These are phyloP conservation scores for Syngnathus floridae DNA, from an alignment of 2,113 vertebrate genomes.

Conservation along the genomic window DNA sequence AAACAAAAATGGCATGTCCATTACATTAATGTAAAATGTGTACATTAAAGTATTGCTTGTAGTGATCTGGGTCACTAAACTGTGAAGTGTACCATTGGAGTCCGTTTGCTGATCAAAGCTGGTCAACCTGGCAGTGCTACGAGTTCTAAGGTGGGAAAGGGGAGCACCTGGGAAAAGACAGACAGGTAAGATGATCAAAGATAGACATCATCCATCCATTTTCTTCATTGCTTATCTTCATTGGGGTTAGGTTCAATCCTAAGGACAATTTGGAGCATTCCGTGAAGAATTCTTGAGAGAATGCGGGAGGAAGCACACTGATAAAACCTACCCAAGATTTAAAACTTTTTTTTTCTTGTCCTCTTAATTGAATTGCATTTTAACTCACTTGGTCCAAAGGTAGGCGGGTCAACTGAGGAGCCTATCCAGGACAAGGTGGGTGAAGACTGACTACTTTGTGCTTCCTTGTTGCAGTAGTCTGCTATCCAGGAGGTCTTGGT, in stretches of 20 bases:
- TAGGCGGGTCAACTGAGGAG: conserved; percentile 86
- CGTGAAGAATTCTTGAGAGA: neutral
- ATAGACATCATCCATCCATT: neutral
- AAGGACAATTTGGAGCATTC: neutral
- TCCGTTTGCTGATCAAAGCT: conserved; percentile 91
- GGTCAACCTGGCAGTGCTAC: conserved; percentile 96
- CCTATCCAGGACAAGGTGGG: conserved; percentile 79
- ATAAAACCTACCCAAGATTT: too few species aligned
- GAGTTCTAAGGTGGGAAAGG: conserved; percentile 98
- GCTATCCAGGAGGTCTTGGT: conserved; percentile 96
- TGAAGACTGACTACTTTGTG: conserved; percentile 48
- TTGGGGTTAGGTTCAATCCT: neutral
- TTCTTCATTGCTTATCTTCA: neutral
- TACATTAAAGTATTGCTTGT: neutral
- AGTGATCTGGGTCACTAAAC: conserved; percentile 13
- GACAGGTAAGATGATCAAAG: conserved; percentile 69
- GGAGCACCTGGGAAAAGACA: conserved; percentile 91
- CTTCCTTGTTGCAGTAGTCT: conserved; percentile 89
- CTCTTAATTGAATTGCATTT: neutral
- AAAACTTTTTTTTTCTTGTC: too few species aligned
- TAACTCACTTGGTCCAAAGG: conserved; percentile 82
- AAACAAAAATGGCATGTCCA: conserved; percentile 7
- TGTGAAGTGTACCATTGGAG: conserved; percentile 90
- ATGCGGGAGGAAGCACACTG: too few species aligned
- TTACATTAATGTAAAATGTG: too few species aligned